Percentiles rank a stretch among this genome's conserved stretches.
phyloP scores from a whole-genome alignment of 2,113 vertebrate species.

The Synodontis membranacea region DNA sequence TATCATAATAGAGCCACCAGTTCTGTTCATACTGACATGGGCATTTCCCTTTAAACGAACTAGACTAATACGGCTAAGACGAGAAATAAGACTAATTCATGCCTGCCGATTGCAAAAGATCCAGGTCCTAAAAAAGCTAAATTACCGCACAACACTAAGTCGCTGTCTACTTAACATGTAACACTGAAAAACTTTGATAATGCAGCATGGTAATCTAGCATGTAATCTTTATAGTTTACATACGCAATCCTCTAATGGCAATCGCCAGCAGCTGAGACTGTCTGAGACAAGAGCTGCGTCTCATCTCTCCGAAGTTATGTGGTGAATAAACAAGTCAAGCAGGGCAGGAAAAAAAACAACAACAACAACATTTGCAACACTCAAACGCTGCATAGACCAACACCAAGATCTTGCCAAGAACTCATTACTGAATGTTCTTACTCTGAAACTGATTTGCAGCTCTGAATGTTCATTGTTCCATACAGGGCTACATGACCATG shows the following conservation, averaged over 20 bases:
- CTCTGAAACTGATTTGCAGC: too few relatives aligned
- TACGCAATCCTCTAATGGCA: constrained; percentile 21
- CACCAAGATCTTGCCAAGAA: not conserved
- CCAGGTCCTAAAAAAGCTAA: not conserved
- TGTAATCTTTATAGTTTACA: constrained; percentile 47
- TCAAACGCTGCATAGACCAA: not conserved
- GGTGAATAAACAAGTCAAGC: not conserved
- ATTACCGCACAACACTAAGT: constrained; percentile 34
- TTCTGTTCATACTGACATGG: not conserved
- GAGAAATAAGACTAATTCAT: not conserved
- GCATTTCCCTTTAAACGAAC: not conserved
- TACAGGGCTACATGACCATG: too few relatives aligned
- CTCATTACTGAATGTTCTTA: too few relatives aligned
- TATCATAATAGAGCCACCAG: not conserved
- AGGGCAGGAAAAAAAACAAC: not conserved
- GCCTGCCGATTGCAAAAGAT: not conserved
- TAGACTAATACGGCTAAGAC: not conserved
- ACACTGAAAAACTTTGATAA: constrained; percentile 32
- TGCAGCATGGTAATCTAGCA: constrained; percentile 46
- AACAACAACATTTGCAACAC: not conserved
- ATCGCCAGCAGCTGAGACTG: constrained; percentile 34
- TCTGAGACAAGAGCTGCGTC: constrained; percentile 18
- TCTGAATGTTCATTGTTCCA: too few relatives aligned
- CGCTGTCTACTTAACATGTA: constrained; percentile 44
- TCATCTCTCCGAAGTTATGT: not conserved